Percentiles rank a stretch among this genome's conserved stretches.
Evolutionary conservation across 2,888 invertebrate species (phyloP).

Genomic region (Melolontha melolontha): DNA sequence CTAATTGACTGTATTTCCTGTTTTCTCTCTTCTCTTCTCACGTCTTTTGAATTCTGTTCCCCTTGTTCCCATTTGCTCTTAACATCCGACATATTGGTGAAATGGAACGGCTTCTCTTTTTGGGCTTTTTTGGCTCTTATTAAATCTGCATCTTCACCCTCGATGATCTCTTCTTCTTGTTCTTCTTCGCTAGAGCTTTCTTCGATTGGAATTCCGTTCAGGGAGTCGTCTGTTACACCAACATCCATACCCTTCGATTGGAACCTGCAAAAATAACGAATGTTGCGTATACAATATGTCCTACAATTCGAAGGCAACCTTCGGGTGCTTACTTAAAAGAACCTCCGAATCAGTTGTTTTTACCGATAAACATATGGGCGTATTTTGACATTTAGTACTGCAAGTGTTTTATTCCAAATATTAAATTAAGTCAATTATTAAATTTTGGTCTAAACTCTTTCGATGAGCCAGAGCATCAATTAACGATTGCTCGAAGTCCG

Average conservation of each 20-base stretch:
- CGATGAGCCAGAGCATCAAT: too few species aligned
- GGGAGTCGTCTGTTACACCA: constrained; percentile 80
- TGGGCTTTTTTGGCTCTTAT: constrained; percentile 70
- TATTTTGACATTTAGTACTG: constrained; percentile 1
- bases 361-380: neutral
- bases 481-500: too few species aligned
- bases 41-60: constrained; percentile 69
- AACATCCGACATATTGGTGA: constrained; percentile 87
- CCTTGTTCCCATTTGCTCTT: constrained; percentile 86
- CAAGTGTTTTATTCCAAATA: too few species aligned
- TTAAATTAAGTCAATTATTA: too few species aligned
- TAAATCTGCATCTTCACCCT: constrained; percentile 74
- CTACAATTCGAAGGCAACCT: too few species aligned
- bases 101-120: constrained; percentile 82
- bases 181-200: constrained; percentile 77
- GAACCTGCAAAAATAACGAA: constrained; percentile 67
- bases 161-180: constrained; percentile 63
- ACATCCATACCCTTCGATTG: constrained; percentile 87
- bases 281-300: too few species aligned
- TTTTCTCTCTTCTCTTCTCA: constrained; percentile 83
- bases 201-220: constrained; percentile 81
- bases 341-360: too few species aligned
- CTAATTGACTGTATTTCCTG: constrained; percentile 91
- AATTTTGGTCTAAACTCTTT: too few species aligned
- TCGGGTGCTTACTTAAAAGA: too few species aligned